Percentiles rank a stretch among this genome's conserved stretches.
phyloP scores from a whole-genome alignment of 2,888 invertebrate genomes.

The Eristalis intricaria region DNA sequence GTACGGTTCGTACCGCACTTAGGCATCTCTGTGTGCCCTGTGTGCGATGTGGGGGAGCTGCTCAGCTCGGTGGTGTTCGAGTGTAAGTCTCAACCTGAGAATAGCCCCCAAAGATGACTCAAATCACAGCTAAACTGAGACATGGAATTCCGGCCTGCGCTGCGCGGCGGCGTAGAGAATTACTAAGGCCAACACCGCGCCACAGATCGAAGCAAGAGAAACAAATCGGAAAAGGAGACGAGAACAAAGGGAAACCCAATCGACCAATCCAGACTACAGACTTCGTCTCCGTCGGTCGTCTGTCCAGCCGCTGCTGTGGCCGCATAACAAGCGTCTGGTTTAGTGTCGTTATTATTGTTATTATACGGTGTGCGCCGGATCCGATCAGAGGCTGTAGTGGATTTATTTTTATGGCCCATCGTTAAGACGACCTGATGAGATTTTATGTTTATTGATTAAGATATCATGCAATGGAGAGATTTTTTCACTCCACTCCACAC shows the following conservation, averaged over 20 bases:
- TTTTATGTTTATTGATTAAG: slow-evolving; percentile 73
- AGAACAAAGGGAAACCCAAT: slow-evolving; percentile 44
- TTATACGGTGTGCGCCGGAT: slow-evolving; percentile 68
- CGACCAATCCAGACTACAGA: slow-evolving; percentile 43
- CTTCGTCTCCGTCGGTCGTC: slow-evolving; percentile 28
- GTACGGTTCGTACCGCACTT: not conserved
- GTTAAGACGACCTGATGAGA: slow-evolving; percentile 72
- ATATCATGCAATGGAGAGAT: slow-evolving; percentile 67
- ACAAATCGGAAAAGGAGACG: slow-evolving; percentile 43
- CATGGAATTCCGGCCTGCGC: slow-evolving; percentile 22
- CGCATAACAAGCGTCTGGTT: slow-evolving; percentile 72
- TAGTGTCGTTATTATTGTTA: slow-evolving; percentile 72
- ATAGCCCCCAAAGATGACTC: slow-evolving; percentile 52
- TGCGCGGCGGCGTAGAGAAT: not conserved
- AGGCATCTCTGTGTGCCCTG: slow-evolving; percentile 1
- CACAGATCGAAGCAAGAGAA: slow-evolving; percentile 42
- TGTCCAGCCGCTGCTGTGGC: slow-evolving; percentile 43
- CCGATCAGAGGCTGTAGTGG: slow-evolving; percentile 69
- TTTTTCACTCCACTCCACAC: slow-evolving; percentile 12
- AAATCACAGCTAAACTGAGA: slow-evolving; percentile 33
- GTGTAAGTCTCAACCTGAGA: slow-evolving; percentile 28
- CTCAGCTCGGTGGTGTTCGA: slow-evolving; percentile 14
- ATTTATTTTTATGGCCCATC: slow-evolving; percentile 72
- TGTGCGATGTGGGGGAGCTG: slow-evolving; percentile 69
- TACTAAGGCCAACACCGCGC: slow-evolving; percentile 14